These are phyloP conservation scores for Neogobius melanostomus DNA, from an alignment of 2,113 vertebrate genomes.

Conservation along the genomic window DNA sequence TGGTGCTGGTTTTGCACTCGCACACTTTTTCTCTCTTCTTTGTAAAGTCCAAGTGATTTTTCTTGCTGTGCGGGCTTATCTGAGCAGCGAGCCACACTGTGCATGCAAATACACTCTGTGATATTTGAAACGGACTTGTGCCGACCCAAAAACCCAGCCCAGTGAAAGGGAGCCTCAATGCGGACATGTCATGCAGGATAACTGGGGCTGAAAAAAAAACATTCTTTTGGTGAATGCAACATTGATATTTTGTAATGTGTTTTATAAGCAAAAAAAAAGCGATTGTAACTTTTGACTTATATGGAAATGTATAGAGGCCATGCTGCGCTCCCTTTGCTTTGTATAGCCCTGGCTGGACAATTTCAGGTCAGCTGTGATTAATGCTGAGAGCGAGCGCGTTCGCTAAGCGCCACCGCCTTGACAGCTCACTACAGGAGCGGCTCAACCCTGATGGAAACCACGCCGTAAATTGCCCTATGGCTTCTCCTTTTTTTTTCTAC, in stretches of 20 bases:
- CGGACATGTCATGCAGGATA: no score
- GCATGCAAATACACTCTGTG: neutral
- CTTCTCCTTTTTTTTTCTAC: conserved; percentile 27
- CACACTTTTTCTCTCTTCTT: neutral
- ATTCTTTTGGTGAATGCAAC: no score
- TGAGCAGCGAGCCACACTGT: neutral
- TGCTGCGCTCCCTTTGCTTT: conserved; percentile 24
- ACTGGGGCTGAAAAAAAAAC: no score
- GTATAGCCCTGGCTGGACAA: conserved; percentile 45
- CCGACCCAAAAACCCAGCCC: neutral
- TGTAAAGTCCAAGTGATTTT: neutral
- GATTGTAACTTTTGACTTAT: no score
- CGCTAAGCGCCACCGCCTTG: conserved; percentile 49
- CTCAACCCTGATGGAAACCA: conserved; percentile 32
- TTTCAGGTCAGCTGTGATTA: conserved; percentile 68
- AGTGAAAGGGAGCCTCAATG: neutral
- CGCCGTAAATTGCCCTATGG: conserved; percentile 36
- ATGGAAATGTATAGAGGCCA: neutral
- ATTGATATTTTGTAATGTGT: no score
- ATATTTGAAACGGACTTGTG: neutral
- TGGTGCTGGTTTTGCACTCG: neutral
- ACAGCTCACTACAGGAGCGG: conserved; percentile 24
- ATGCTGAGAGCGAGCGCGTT: conserved; percentile 52
- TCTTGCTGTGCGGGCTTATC: neutral
- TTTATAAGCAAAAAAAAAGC: no score